These are phyloP conservation scores for Tragelaphus strepsiceros DNA, from an alignment of 2,113 vertebrate genomes.

Conservation along the genomic window DNA sequence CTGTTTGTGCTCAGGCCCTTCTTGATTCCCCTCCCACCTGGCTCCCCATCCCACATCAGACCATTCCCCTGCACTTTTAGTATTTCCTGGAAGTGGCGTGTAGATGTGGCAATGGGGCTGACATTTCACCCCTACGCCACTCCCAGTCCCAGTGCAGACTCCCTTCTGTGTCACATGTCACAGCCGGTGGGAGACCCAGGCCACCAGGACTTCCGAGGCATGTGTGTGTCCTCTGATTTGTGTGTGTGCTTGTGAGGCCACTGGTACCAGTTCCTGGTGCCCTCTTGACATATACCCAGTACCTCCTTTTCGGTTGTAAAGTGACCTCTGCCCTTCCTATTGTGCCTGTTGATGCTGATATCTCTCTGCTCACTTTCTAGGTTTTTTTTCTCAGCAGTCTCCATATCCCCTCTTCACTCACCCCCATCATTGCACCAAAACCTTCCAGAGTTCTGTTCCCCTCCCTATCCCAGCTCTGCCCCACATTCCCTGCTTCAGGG, in stretches of 20 bases:
- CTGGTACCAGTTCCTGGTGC: neutral
- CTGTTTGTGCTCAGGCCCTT: neutral
- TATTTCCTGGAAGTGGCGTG: neutral
- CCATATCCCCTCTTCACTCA: neutral
- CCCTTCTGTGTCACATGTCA: neutral
- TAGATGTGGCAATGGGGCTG: no score
- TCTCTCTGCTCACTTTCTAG: neutral
- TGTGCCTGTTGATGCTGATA: neutral
- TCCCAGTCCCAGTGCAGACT: neutral
- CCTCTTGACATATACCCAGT: neutral
- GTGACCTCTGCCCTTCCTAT: neutral
- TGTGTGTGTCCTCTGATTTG: no score
- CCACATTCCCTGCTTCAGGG: neutral
- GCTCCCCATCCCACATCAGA: neutral
- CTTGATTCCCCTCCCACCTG: no score
- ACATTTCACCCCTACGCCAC: neutral
- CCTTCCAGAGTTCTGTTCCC: neutral
- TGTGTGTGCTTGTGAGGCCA: neutral
- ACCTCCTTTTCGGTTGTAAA: no score
- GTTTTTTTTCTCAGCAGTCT: neutral
- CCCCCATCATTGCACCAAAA: neutral
- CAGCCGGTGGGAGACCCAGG: neutral
- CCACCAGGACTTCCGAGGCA: rapidly evolving
- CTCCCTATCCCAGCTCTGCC: neutral
- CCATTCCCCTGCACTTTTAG: neutral